Evolutionary conservation across 92 coral and sea anemone species (phyloP), one percentile per base, ranked within the genome.

Genomic region (Montipora capitata): DNA sequence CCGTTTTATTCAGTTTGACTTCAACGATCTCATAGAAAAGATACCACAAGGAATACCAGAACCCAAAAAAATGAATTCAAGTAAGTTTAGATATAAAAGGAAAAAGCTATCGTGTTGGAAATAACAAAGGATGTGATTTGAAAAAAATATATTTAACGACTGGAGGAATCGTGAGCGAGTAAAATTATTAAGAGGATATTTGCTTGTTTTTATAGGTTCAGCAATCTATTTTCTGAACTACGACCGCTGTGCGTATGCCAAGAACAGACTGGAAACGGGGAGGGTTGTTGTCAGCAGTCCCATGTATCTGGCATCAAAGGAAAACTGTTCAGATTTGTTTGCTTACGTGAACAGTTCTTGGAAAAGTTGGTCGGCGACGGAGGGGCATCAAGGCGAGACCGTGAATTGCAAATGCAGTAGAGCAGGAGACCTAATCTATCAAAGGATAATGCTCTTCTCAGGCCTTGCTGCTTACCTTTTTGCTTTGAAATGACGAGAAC

Each of bases 201-300:
- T 27, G 35, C 27, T 79, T 48, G 42, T 10, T 27, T 11, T 79
- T 42, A 15, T 44, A 72, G 82, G 13, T 10, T 43, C 74, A 54
- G 85, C 76, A 27, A 82, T 89, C 54, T 93, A 72, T 86, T 93
- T 74, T 72, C 83, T 94, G 42, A 94, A 94, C 68, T 39, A 85
- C 17, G 96, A 94, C 72, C 96, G 96, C 63, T 94, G 96, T 85
- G 96, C 96, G 27, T 91, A 85, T 65, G 96, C 91, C 35, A 82
- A 6, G 70, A 70, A 15, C 43, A 40, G 67, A 0, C 56, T 49
- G 52, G 86, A 72, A 52, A 58, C 17, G 58, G 54, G 54, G 7
- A 82, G 20, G 35, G 14, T 68, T 0, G 14, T 68, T 0, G 70
- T 82, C 20, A 17, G 78, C 18, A 78, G 86, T 11, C 86, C 86